A percentile compares a stretch with the other conserved stretches of the same genome.
These are phyloP conservation scores for Acanthococcus lagerstroemiae DNA, from an alignment of 2,888 invertebrate genomes.

Conservation along the genomic window DNA sequence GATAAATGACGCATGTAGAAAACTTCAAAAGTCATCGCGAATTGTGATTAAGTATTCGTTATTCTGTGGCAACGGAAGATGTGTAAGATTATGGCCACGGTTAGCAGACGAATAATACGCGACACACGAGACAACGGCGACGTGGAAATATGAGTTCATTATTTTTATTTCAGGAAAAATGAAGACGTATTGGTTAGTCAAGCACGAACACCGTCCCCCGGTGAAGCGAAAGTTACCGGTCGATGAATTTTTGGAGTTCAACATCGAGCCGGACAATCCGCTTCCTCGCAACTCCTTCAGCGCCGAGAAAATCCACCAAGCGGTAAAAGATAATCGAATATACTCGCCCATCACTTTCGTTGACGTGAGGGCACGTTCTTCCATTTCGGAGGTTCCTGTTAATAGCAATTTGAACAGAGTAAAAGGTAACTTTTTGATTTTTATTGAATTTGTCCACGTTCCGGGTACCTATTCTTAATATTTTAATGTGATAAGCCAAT, in stretches of 20 bases:
- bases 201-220: conserved; percentile 56
- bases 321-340: conserved; percentile 55
- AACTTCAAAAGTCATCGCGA: too few relatives aligned
- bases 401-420: conserved; percentile 22
- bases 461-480: too few relatives aligned
- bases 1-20: too few relatives aligned
- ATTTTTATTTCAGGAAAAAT: conserved; percentile 59
- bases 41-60: too few relatives aligned
- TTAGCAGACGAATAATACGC: too few relatives aligned
- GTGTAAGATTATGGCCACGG: too few relatives aligned
- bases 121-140: too few relatives aligned
- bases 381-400: conserved; percentile 31
- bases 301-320: conserved; percentile 4
- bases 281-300: conserved; percentile 24
- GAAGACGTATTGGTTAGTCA: conserved; percentile 82
- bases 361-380: conserved; percentile 32
- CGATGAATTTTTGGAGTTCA: conserved; percentile 37
- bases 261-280: conserved; percentile 22
- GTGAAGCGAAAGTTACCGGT: conserved; percentile 42
- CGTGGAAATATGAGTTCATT: too few relatives aligned
- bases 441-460: too few relatives aligned
- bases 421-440: conserved; percentile 26
- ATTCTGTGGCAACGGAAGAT: too few relatives aligned
- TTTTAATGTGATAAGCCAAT: too few relatives aligned
- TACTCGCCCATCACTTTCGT: conserved; percentile 79